These are phyloP conservation scores for Globia sparganii DNA, from an alignment of 2,888 invertebrate species.

Conservation along the genomic window DNA sequence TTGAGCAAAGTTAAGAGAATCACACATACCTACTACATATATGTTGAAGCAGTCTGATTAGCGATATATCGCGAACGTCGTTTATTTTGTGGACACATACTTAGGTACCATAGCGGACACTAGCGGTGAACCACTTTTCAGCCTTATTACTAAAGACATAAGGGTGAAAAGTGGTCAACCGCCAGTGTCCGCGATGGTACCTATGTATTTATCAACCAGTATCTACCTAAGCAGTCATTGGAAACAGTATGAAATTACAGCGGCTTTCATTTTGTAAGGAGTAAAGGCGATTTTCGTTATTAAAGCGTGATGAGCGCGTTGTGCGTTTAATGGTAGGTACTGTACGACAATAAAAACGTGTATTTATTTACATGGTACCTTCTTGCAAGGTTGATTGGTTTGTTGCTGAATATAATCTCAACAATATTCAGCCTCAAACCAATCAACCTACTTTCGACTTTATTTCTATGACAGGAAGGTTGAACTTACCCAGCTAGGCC, in stretches of 20 bases:
- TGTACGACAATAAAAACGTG: background rate
- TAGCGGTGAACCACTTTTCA: too few relatives aligned
- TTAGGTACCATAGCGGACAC: too few relatives aligned
- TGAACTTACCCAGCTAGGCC: background rate
- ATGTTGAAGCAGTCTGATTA: constrained; percentile 42
- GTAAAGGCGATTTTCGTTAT: background rate
- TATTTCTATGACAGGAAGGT: background rate
- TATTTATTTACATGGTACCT: background rate
- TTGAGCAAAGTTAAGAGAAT: constrained; percentile 38
- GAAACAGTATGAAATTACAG: background rate
- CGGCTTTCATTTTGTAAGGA: background rate
- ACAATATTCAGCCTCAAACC: background rate
- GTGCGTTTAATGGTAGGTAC: background rate
- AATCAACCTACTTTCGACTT: background rate
- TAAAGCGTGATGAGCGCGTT: background rate
- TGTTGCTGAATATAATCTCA: background rate
- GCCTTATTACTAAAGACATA: too few relatives aligned
- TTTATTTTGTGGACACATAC: constrained; percentile 20
- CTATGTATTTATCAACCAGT: too few relatives aligned
- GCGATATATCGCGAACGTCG: constrained; percentile 37
- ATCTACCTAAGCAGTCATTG: too few relatives aligned
- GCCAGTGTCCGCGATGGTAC: too few relatives aligned
- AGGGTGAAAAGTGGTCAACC: too few relatives aligned
- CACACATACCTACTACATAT: constrained; percentile 6
- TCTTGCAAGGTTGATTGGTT: background rate